These are phyloP conservation scores for Phrynosoma blainvillii DNA, from an alignment of 2,113 vertebrate genomes.

Conservation along the genomic window DNA sequence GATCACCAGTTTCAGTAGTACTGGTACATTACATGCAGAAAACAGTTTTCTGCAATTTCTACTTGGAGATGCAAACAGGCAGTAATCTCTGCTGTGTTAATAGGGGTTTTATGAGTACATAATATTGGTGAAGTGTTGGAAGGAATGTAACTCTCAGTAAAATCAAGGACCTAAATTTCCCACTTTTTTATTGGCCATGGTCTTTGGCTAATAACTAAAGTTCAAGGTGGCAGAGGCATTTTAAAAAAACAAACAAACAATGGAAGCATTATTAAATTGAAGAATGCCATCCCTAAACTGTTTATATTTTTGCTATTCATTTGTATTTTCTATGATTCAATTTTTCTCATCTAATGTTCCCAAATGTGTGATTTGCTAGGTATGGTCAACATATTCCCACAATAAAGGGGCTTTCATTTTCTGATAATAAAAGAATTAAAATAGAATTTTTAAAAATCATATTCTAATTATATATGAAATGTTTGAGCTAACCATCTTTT, in stretches of 20 bases:
- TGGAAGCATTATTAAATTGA: not conserved
- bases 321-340: too few relatives aligned
- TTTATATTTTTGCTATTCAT: not conserved
- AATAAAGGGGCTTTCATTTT: constrained; percentile 27
- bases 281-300: not conserved
- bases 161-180: too few relatives aligned
- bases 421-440: constrained; percentile 22
- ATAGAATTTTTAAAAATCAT: constrained; percentile 13
- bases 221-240: too few relatives aligned
- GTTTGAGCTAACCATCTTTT: not conserved
- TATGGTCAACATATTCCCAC: not conserved
- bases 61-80: not conserved
- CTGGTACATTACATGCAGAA: not conserved
- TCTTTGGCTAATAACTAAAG: too few relatives aligned
- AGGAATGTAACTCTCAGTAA: not conserved
- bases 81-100: not conserved
- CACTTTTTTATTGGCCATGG: too few relatives aligned
- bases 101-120: not conserved
- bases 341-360: not conserved
- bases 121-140: not conserved
- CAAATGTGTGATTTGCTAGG: not conserved
- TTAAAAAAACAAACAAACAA: too few relatives aligned
- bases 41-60: not conserved
- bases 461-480: constrained; percentile 35
- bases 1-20: too few relatives aligned